Base-by-base conservation (phyloP, 1,140 invertebrate species). In the Micrasema minimum region DNA sequence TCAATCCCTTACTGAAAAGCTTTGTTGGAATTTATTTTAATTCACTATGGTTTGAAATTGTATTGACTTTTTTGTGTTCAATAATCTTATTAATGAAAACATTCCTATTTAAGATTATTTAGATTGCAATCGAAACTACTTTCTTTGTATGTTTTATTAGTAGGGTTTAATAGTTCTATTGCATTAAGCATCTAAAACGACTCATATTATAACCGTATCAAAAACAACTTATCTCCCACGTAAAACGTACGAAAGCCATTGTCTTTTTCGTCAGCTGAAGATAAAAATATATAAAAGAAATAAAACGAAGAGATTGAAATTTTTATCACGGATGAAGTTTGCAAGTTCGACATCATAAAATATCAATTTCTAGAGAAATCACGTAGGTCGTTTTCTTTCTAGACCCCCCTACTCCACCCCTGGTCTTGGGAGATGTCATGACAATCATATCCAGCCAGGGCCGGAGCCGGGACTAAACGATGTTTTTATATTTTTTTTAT, bases 261-360 rank as follows among this genome's bases (percentile, higher is more conserved):
- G 57, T 62, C 57, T 62, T 62, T 55, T 62, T 43, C 57, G 37
- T 45, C 57, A 23, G 37, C 57, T 62, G 37, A 5, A 22, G 57
- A 62, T 45, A 62, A 45, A 31, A 62, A 45, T 43, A 45, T 41
- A 62, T 62, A 62, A 62, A 65, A 65, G 37, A 51, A 59, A 59
- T 41, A 69, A 69, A 62, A 62, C 37, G 37, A 16, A 45, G 57
- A 22, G 41, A 69, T 75, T 75, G 53, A 69, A 72, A 75, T 66
- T 75, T 72, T 38, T 59, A 65, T 75, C 73, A 75, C 73, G 73
- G 43, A 65, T 61, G n/a, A 55, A 75, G 69, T 75, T 72, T 48
- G 66, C 66, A 75, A 75, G 73, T 75, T 75, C 73, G 69, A 72
- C 73, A 75, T 75, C 69, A 75, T 75, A 75, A 72, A 75, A 75